These are phyloP conservation scores for Laticauda laticaudata DNA, from an alignment of 2,113 vertebrate genomes.

Conservation along the genomic window DNA sequence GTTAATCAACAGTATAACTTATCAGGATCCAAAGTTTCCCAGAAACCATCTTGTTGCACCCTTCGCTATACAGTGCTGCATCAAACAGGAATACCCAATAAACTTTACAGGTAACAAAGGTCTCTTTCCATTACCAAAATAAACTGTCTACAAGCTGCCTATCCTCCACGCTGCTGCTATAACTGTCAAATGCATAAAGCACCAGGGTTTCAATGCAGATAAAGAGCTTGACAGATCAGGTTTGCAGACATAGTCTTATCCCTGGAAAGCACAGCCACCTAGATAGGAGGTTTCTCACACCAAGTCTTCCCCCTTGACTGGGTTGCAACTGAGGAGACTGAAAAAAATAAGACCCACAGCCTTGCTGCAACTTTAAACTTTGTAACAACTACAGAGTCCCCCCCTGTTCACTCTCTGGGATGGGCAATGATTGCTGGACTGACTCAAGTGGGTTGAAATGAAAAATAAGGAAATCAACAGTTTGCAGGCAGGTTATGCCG, in stretches of 20 bases:
- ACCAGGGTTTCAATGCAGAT: background rate
- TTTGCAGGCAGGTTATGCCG: background rate
- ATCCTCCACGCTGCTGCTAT: background rate
- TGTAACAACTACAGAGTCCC: background rate
- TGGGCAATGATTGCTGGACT: background rate
- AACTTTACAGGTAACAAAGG: background rate
- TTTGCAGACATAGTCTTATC: background rate
- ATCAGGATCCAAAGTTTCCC: background rate
- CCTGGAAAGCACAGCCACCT: background rate
- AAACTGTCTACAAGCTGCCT: background rate
- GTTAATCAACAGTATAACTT: background rate
- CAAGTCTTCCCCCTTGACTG: background rate
- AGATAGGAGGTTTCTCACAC: background rate
- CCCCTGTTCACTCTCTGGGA: background rate
- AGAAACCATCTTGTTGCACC: background rate
- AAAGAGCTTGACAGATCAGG: background rate
- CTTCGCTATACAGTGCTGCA: background rate
- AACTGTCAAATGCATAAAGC: background rate
- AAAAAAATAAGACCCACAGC: background rate
- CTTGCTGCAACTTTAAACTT: background rate
- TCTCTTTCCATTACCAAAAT: background rate
- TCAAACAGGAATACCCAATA: background rate
- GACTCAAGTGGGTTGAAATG: background rate
- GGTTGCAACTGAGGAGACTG: background rate
- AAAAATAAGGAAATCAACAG: constrained; percentile 26